Base-by-base conservation (phyloP, 2,113 vertebrate genomes). In the Larimichthys crocea region DNA sequence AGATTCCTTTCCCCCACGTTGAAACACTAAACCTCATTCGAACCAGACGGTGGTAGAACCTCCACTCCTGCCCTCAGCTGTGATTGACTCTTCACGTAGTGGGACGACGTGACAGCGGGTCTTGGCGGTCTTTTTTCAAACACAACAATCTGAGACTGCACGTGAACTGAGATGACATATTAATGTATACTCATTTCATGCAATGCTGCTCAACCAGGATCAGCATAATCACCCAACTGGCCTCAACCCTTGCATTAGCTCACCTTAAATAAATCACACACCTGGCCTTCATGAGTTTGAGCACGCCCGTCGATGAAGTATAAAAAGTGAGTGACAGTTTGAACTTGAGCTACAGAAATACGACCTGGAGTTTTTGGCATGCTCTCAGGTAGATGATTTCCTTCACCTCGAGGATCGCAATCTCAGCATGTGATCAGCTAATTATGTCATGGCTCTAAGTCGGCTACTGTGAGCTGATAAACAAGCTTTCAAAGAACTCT, bases 341-440 rank as follows among this genome's bases (percentile, higher is more conserved):
- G 26, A 60, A 53, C 61, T 66, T 24, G 7, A 80, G 52, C 22
- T 48, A 20, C 17, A 44, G 12, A 14, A 46, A 50, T 20, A 46
- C 24, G 48, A 20, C 62, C 15, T 57, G 5, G 56, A 53, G 42
- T 50, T 19, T 44, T 74, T 85, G 53, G 60, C 84, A 83, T 66
- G 46, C 8, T 48, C 64, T 76, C 42, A 74, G 24, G 31, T 10
- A 3, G 31, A 82, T 80, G 31, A 86, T 79, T 83, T n/a, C 67
- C 22, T 60, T 65, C 31, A 52, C 40, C 67, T 79, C 1, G 7
- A 50, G 48, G 20, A 49, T 26, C 60, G 20, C 10, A 50, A 70
- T 35, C 24, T 53, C 49, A 50, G 68, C 42, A 16, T 46, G 11
- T 35, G 6, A 79, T 76, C 26, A 59, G 29, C 3, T 66, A 35